A percentile compares a stretch with the other conserved stretches of the same genome.
phyloP scores from a whole-genome alignment of 1,140 invertebrate species.

The Heliothis virescens region DNA sequence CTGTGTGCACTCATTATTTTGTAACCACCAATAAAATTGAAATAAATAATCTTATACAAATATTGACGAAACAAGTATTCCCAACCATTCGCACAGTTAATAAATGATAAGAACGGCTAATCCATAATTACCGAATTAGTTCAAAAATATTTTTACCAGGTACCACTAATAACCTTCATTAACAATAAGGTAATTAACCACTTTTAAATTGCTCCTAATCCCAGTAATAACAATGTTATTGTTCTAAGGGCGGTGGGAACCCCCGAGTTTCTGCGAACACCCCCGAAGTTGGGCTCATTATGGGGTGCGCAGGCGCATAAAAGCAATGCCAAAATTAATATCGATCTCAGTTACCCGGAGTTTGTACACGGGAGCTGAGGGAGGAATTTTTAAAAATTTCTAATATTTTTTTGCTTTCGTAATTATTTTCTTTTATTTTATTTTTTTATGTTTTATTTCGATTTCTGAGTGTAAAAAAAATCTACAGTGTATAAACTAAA shows the following conservation, averaged over 20 bases:
- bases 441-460: background rate
- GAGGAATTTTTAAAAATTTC: background rate
- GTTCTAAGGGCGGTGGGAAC: background rate
- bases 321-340: slow-evolving; percentile 3
- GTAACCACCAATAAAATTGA: too few relatives aligned
- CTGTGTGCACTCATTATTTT: too few relatives aligned
- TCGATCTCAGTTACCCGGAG: background rate
- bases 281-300: background rate
- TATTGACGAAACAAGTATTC: background rate
- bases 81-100: background rate
- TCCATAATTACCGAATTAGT: background rate
- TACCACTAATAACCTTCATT: background rate
- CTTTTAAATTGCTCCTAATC: background rate
- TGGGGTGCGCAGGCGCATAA: background rate
- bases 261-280: background rate
- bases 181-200: background rate
- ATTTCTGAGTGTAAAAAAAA: slow-evolving; percentile 1
- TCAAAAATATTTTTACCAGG: background rate
- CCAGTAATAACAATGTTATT: background rate
- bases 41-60: too few relatives aligned
- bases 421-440: too few relatives aligned
- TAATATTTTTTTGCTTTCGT: too few relatives aligned
- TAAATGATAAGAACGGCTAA: background rate
- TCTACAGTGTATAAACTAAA: slow-evolving; percentile 6
- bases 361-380: background rate